phyloP scores from a whole-genome alignment of 2,888 invertebrate genomes.

The Liopterus haemorrhoidalis region DNA sequence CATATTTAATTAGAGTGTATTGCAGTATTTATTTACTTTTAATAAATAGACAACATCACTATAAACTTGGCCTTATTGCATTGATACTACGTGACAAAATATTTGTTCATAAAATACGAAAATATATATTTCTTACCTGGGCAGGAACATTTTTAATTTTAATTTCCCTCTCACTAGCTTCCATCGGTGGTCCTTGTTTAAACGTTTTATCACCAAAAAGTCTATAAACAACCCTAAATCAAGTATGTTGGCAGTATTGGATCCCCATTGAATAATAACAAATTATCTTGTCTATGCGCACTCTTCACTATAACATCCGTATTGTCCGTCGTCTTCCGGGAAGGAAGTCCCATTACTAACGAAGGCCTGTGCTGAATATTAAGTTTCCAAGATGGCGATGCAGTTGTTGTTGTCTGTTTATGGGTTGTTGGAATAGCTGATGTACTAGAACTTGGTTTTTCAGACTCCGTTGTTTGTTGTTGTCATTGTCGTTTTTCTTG shows the following conservation, averaged over 20 bases:
- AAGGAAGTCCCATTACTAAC: conserved; percentile 63
- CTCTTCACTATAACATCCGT: conserved; percentile 80
- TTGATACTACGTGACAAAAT: too few species aligned
- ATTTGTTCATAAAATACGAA: conserved; percentile 4
- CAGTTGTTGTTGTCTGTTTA: conserved; percentile 38
- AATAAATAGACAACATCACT: too few species aligned
- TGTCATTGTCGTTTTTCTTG: conserved; percentile 37
- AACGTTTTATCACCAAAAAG: conserved; percentile 85
- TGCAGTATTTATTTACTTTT: too few species aligned
- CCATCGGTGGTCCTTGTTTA: conserved; percentile 83
- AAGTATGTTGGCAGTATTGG: conserved; percentile 78
- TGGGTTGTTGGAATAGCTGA: conserved; percentile 35
- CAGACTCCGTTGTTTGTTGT: conserved; percentile 29
- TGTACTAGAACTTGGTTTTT: conserved; percentile 28
- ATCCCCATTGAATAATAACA: conserved; percentile 88
- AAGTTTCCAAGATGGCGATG: conserved; percentile 43
- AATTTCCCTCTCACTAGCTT: conserved; percentile 84
- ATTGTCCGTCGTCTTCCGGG: conserved; percentile 55
- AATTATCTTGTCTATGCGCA: conserved; percentile 77
- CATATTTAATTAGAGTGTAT: too few species aligned
- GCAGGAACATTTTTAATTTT: conserved; percentile 89
- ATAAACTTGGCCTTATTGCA: too few species aligned
- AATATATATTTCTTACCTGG: conserved; percentile 55
- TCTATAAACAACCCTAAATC: conserved; percentile 82
- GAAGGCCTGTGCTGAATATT: conserved; percentile 57